These are phyloP conservation scores for Struthidea cinerea DNA, from an alignment of 2,113 vertebrate genomes.

Conservation along the genomic window DNA sequence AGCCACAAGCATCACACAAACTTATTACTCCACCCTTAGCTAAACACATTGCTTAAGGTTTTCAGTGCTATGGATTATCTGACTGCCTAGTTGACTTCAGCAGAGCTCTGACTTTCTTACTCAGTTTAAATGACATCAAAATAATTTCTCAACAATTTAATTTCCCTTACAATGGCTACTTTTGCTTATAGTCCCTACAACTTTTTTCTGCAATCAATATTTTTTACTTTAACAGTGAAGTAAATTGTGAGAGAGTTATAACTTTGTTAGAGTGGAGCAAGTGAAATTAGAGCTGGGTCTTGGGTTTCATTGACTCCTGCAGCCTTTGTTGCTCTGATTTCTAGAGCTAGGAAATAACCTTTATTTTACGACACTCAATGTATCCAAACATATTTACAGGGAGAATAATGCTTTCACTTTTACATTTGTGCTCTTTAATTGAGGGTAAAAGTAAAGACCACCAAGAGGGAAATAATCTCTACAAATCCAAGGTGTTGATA, in stretches of 20 bases:
- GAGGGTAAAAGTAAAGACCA: background rate
- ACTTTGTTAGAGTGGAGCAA: background rate
- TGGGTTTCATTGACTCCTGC: background rate
- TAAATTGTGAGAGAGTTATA: background rate
- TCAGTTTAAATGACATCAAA: background rate
- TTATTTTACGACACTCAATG: background rate
- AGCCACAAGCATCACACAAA: background rate
- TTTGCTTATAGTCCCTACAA: background rate
- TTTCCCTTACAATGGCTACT: background rate
- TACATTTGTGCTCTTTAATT: background rate
- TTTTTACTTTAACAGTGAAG: background rate
- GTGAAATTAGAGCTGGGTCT: background rate
- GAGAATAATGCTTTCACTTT: background rate
- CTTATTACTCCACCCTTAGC: background rate
- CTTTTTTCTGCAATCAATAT: background rate
- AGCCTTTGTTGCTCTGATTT: background rate
- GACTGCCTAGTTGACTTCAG: background rate
- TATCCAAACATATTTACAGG: background rate
- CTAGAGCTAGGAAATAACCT: background rate
- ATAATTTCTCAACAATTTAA: background rate
- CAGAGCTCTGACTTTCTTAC: background rate
- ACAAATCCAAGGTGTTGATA: background rate
- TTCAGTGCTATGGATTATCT: background rate
- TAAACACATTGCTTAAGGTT: background rate
- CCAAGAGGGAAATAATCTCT: background rate